A percentile compares a stretch with the other conserved stretches of the same genome.
phyloP scores from a whole-genome alignment of 2,888 invertebrate species.

The Cataglyphis cursor region DNA sequence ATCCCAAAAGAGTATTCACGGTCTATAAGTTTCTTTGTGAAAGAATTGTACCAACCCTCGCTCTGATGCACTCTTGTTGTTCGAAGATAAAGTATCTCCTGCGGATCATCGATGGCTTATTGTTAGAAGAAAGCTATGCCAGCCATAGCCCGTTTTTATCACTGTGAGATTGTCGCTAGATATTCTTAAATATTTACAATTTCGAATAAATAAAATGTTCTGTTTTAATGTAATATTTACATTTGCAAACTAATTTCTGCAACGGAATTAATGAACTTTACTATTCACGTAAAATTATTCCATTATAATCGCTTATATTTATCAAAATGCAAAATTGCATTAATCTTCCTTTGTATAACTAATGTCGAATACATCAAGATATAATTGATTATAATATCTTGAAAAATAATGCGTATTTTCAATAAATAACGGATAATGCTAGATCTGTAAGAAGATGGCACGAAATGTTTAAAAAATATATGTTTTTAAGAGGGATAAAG shows the following conservation, averaged over 20 bases:
- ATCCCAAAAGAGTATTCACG: slow-evolving; percentile 40
- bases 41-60: slow-evolving; percentile 25
- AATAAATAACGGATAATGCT: not conserved
- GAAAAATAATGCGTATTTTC: slow-evolving; percentile 2
- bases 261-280: not conserved
- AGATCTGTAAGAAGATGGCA: not conserved
- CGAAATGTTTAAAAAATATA: not conserved
- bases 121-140: not conserved
- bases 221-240: not conserved
- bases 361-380: not conserved
- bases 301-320: not conserved
- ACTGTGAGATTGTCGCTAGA: not conserved
- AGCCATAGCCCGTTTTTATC: not conserved
- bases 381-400: not conserved
- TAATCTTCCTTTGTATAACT: not conserved
- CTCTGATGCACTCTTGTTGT: slow-evolving; percentile 30
- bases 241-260: not conserved
- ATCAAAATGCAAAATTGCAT: not conserved
- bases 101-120: slow-evolving; percentile 18
- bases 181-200: not conserved
- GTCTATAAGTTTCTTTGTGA: slow-evolving; percentile 48
- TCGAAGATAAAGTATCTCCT: slow-evolving; percentile 22
- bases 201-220: not conserved
- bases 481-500: not conserved
- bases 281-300: not conserved